phyloP scores from a whole-genome alignment of 37 sponge, comb jelly and placozoan species.

The Ephydatia muelleri region DNA sequence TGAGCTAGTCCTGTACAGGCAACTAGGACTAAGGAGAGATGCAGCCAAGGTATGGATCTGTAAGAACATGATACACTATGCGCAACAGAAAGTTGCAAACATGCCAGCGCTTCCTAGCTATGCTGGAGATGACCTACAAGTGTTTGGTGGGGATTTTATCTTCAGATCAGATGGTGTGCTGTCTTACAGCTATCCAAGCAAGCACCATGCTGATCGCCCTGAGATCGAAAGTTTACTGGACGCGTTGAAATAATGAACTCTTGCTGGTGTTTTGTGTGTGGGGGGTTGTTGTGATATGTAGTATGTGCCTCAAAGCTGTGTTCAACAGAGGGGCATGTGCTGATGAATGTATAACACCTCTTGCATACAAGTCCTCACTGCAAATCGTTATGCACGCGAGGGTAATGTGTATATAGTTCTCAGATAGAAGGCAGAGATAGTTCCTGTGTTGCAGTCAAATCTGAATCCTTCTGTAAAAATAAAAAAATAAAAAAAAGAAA shows the following conservation, averaged over 20 bases:
- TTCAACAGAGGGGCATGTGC: background rate
- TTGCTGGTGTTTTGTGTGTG: constrained; percentile 22
- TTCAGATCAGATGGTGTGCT: constrained; percentile 39
- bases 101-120: background rate
- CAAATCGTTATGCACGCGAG: no score
- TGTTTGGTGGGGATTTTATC: constrained; percentile 75
- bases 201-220: constrained; percentile 56
- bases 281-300: constrained; percentile 8
- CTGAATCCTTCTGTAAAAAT: background rate
- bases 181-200: constrained; percentile 43
- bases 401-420: background rate
- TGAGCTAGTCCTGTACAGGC: constrained; percentile 22
- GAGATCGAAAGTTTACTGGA: constrained; percentile 27
- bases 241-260: background rate
- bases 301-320: background rate
- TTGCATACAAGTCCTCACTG: no score
- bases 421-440: background rate
- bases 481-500: background rate
- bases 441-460: background rate
- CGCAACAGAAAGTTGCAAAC: constrained; percentile 31
- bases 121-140: constrained; percentile 60
- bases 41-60: constrained; percentile 37
- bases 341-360: background rate
- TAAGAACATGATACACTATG: constrained; percentile 30
- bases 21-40: constrained; percentile 46